phyloP scores from a whole-genome alignment of 2,888 invertebrate species.

The Pandemis heparana region DNA sequence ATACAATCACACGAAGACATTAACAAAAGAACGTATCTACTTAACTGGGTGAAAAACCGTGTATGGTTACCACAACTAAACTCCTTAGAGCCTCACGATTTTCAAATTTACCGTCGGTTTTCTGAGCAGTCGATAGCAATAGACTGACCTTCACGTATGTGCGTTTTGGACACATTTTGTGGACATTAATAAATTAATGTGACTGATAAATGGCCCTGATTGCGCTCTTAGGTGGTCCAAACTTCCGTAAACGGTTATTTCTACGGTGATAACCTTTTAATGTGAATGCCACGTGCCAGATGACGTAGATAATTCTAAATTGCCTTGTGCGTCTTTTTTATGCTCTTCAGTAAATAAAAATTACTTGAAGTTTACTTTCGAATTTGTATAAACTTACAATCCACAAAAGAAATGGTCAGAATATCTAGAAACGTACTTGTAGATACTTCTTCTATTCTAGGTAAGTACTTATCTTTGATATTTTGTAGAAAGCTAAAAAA shows the following conservation, averaged over 20 bases:
- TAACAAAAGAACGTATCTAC: neutral
- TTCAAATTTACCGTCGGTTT: conserved; percentile 51
- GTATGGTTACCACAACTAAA: conserved; percentile 15
- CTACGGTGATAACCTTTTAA: conserved; percentile 57
- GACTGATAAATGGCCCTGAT: conserved; percentile 73
- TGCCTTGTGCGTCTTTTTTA: neutral
- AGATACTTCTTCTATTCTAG: no score
- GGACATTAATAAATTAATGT: conserved; percentile 51
- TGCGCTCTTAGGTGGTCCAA: conserved; percentile 68
- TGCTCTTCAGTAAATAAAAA: neutral
- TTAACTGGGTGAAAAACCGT: neutral
- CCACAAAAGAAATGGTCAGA: no score
- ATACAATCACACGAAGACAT: neutral
- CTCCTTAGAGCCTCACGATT: conserved; percentile 56
- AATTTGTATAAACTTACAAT: no score
- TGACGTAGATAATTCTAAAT: conserved; percentile 43
- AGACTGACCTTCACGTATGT: conserved; percentile 30
- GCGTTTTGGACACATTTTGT: conserved; percentile 28
- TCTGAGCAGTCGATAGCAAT: conserved; percentile 36
- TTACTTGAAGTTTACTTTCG: no score
- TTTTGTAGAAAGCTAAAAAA: no score
- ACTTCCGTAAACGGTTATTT: conserved; percentile 66
- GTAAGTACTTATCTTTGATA: no score
- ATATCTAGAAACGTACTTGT: no score
- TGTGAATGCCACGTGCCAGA: conserved; percentile 60